A percentile compares a stretch with the other conserved stretches of the same genome.
Conservation (phyloP, 2,888 invertebrate genomes). For the Mellilla xanthometata region DNA sequence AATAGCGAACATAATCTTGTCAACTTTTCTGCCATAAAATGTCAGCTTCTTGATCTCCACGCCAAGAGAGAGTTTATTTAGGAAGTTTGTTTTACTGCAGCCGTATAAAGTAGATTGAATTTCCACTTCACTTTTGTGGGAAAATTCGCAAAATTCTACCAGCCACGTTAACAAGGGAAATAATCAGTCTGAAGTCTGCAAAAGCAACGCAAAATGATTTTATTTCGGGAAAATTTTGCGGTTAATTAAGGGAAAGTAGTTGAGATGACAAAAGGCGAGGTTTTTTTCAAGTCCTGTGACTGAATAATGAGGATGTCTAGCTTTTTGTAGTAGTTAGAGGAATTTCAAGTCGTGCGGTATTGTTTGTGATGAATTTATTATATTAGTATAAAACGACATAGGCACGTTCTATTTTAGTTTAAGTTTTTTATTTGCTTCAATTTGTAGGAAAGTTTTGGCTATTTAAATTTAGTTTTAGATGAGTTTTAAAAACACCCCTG, state of each 20-base stretch:
- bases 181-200: conserved; percentile 3
- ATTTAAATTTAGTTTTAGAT: too few species aligned
- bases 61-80: conserved; percentile 11
- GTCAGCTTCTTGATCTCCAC: conserved; percentile 4
- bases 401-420: too few species aligned
- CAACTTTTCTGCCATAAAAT: too few species aligned
- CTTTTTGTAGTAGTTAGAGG: too few species aligned
- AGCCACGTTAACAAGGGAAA: conserved; percentile 1
- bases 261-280: not conserved
- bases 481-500: too few species aligned
- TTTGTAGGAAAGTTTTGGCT: too few species aligned
- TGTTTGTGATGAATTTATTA: too few species aligned
- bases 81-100: conserved; percentile 18
- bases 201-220: not conserved
- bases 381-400: too few species aligned
- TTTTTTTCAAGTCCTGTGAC: not conserved
- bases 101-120: conserved; percentile 17
- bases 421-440: too few species aligned
- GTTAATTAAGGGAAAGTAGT: not conserved
- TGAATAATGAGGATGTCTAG: too few species aligned
- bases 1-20: too few species aligned
- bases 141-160: conserved; percentile 8
- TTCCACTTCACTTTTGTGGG: conserved; percentile 9
- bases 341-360: too few species aligned
- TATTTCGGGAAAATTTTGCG: not conserved